These are phyloP conservation scores for Oasisia sp. DNA, from an alignment of 2,888 invertebrate species.

Conservation along the genomic window DNA sequence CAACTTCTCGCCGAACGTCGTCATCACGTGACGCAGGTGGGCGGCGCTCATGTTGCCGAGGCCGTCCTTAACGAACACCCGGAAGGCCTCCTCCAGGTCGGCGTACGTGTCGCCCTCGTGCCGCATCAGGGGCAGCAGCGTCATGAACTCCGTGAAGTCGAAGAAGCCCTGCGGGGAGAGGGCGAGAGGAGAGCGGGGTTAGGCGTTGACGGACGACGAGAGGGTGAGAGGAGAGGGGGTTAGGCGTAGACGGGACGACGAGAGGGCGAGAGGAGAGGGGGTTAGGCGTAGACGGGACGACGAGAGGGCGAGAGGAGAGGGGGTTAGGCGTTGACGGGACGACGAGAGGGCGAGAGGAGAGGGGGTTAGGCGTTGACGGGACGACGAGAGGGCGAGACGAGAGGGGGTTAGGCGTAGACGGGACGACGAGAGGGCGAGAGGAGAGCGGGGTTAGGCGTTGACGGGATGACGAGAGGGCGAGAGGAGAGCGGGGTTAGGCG, in stretches of 20 bases:
- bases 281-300: neutral
- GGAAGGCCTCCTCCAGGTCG: neutral
- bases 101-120: neutral
- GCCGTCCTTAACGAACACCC: neutral
- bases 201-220: neutral
- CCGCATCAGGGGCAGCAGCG: neutral
- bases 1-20: constrained; percentile 13
- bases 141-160: constrained; percentile 11
- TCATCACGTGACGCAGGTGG: constrained; percentile 1
- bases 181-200: neutral
- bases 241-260: neutral
- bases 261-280: neutral
- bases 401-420: neutral
- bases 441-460: neutral
- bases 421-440: neutral
- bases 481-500: neutral
- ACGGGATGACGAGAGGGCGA: neutral
- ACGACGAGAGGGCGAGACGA: neutral
- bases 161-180: neutral
- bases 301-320: neutral
- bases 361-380: neutral
- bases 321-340: neutral
- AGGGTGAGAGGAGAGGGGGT: no score
- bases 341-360: neutral
- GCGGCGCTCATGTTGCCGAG: neutral